A percentile compares a stretch with the other conserved stretches of the same genome.
These are phyloP conservation scores for Thaleichthys pacificus DNA, from an alignment of 2,797 vertebrate genomes.

Conservation along the genomic window DNA sequence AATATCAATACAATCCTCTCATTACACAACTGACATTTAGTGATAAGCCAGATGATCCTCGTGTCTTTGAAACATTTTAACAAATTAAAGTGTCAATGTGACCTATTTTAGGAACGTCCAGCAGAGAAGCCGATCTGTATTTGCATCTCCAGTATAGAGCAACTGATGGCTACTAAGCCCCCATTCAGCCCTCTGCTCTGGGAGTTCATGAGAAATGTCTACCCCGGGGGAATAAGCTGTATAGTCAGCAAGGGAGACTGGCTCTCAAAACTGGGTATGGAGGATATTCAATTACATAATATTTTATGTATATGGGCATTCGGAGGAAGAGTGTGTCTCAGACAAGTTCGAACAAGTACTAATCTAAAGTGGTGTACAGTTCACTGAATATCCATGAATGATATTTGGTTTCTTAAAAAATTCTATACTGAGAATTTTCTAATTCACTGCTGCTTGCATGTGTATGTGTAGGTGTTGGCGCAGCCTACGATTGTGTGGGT, in stretches of 20 bases:
- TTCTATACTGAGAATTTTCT: background rate
- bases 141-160: conserved; percentile 87
- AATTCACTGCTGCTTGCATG: background rate
- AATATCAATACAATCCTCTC: background rate
- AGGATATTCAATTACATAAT: background rate
- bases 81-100: conserved; percentile 2
- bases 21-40: background rate
- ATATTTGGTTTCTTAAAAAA: background rate
- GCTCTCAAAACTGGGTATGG: conserved; percentile 82
- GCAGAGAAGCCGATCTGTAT: conserved; percentile 90
- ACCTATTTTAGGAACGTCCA: conserved; percentile 78
- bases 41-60: background rate
- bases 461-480: conserved; percentile 77
- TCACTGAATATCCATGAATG: too few species aligned
- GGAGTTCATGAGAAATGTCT: conserved; percentile 90
- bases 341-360: too few species aligned
- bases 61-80: conserved; percentile 7
- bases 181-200: conserved; percentile 89
- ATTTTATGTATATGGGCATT: background rate
- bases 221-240: conserved; percentile 89
- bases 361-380: too few species aligned
- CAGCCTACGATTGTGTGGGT: conserved; percentile 83
- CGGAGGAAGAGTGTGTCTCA: too few species aligned
- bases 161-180: conserved; percentile 80
- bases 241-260: conserved; percentile 89